Percentiles rank a stretch among this genome's conserved stretches.
Evolutionary conservation across 2,888 invertebrate genomes (phyloP).

Genomic region (Dynastes maya): DNA sequence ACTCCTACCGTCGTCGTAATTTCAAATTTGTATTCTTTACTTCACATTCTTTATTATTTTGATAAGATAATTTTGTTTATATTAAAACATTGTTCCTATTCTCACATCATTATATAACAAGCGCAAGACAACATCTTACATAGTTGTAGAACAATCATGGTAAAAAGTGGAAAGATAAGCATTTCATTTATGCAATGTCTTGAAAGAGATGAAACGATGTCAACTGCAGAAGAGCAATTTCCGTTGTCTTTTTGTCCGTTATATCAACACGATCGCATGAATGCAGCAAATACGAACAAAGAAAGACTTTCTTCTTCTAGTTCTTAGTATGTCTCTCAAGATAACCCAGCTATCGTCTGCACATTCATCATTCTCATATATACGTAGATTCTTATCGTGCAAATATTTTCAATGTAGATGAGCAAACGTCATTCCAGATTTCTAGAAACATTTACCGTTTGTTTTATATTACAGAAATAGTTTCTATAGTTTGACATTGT

Average conservation of each 20-base stretch:
- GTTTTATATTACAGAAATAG: neutral
- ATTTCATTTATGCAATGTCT: neutral
- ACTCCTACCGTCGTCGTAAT: no score
- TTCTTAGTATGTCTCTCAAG: neutral
- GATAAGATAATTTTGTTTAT: no score
- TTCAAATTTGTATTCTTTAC: no score
- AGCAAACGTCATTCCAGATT: neutral
- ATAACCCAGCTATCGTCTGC: neutral
- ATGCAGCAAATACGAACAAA: slow-evolving; percentile 35
- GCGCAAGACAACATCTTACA: neutral
- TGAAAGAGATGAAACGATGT: slow-evolving; percentile 35
- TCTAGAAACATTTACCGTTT: slow-evolving; percentile 7
- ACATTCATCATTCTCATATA: slow-evolving; percentile 9
- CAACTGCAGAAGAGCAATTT: slow-evolving; percentile 25
- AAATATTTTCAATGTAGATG: slow-evolving; percentile 7
- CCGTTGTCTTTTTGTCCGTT: slow-evolving; percentile 33
- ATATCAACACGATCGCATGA: slow-evolving; percentile 30
- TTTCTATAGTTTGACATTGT: neutral
- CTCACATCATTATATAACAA: neutral
- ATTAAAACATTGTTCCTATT: no score
- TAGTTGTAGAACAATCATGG: neutral
- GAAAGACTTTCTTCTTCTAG: slow-evolving; percentile 20
- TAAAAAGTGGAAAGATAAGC: slow-evolving; percentile 9
- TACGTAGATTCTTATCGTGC: neutral
- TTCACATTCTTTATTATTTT: no score